Conservation (phyloP, 2,797 vertebrate species). For the Monodelphis domestica region DNA sequence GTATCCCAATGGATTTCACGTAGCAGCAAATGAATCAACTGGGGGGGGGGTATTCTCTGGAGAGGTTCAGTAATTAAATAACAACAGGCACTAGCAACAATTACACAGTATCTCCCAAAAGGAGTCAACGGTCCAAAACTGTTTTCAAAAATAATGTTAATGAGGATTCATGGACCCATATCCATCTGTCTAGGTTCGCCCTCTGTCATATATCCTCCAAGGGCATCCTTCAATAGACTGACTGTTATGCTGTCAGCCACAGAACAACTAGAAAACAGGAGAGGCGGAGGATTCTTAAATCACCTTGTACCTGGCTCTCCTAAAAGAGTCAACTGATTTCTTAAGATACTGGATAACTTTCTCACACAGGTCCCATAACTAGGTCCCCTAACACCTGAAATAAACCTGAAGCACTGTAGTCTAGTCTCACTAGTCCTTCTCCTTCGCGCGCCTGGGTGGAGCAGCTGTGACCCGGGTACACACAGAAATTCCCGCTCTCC, state of each 20-base stretch:
- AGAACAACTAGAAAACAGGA: not conserved
- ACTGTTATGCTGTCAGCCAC: not conserved
- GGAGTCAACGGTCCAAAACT: conserved; percentile 18
- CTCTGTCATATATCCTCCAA: not conserved
- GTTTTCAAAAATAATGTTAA: not conserved
- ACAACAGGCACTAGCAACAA: not conserved
- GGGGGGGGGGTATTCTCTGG: conserved; percentile 76
- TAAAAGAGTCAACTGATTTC: not conserved
- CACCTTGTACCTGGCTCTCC: not conserved
- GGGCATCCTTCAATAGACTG: not conserved
- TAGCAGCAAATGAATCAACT: conserved; percentile 69
- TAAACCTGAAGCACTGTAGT: not conserved
- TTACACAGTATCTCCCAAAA: conserved; percentile 48
- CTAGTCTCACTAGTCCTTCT: not conserved
- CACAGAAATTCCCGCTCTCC: conserved; percentile 5
- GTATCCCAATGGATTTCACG: conserved; percentile 74
- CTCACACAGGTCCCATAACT: not conserved
- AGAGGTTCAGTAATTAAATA: conserved; percentile 76
- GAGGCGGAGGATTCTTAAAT: not conserved
- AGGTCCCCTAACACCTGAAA: conserved; percentile 8
- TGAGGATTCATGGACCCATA: not conserved
- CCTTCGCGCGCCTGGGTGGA: conserved; percentile 58
- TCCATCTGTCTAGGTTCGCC: not conserved
- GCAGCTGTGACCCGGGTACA: conserved; percentile 46
- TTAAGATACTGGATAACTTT: not conserved